Evolutionary conservation across 2,888 invertebrate species (phyloP), one percentile per base, ranked within the genome.

Genomic region (Hartigia nigra): DNA sequence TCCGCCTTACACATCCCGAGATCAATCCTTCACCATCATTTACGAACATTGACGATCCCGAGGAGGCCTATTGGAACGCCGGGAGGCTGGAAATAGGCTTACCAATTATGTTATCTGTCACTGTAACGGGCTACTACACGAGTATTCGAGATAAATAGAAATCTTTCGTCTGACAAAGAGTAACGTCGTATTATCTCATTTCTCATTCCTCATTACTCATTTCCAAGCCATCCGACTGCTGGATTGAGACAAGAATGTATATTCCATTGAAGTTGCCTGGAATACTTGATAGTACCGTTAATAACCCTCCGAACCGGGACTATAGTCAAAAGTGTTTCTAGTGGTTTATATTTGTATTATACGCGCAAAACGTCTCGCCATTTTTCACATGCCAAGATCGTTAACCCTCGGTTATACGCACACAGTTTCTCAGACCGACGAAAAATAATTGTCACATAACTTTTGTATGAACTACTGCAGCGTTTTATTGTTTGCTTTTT

Each of bases 71-170:
- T 55, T 55, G 55, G 31, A 75, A 75, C 36, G 36, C 75, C 75
- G 36, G 34, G n/a, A 34, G 37, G 35, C 34, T 75, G 75, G 36
- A 34, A 72, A 32, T 34, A 23, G 34, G 32, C 32, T 34, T 31
- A 75, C 75, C 75, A 75, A 75, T 75, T 75, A 75, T 75, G 75
- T 75, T 37, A 75, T 75, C 75, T 75, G 75, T 75, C 75, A 75
- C 75, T 75, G 75, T 75, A 75, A 36, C 36, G 75, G 55, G 75
- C 75, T 36, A 36, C 36, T n/a, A 36, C 75, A 75, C 32, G 75
- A 75, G 31, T 36, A 55, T 75, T 4, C 75, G 75, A 75, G 75
- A 75, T 75, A 36, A 36, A 75, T 75, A 34, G 36, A 75, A 75
- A 75, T 75, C 36, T 31, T 72, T 32, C 34, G 72, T 23, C 72